phyloP scores from a whole-genome alignment of 2,113 vertebrate genomes.

The Smithornis capensis region DNA sequence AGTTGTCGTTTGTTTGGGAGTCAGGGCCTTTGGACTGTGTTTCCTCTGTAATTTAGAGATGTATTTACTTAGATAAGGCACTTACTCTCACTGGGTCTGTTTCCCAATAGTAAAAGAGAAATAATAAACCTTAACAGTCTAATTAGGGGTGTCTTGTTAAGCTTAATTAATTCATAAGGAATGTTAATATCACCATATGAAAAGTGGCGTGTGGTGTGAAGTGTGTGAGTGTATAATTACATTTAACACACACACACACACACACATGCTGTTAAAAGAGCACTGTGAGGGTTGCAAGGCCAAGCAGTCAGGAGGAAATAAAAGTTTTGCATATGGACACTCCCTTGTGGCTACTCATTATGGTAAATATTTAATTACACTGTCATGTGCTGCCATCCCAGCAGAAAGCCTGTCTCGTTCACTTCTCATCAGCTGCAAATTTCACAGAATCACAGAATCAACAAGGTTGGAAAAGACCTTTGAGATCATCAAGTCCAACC shows the following conservation, averaged over 20 bases:
- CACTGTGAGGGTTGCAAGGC: neutral
- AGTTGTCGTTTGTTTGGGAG: neutral
- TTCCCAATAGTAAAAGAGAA: neutral
- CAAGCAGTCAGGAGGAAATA: neutral
- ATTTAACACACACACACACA: neutral
- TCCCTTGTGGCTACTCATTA: neutral
- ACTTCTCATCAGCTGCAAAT: neutral
- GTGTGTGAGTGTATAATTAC: neutral
- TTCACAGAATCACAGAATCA: too few relatives aligned
- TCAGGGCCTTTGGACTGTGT: neutral
- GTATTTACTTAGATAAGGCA: neutral
- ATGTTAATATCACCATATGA: neutral
- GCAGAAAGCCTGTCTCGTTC: neutral
- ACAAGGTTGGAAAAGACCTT: too few relatives aligned
- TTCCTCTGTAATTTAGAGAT: neutral
- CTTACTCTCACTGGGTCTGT: neutral
- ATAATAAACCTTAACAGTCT: neutral
- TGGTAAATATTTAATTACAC: constrained; percentile 6
- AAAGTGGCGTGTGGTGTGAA: neutral
- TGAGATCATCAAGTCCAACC: too few relatives aligned
- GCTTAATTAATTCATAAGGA: constrained; percentile 18
- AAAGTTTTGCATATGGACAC: neutral
- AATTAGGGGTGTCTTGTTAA: constrained; percentile 32
- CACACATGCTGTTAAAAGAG: neutral
- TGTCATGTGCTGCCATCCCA: neutral